phyloP scores from a whole-genome alignment of 1,140 invertebrate species.

The Drosophila sp. region DNA sequence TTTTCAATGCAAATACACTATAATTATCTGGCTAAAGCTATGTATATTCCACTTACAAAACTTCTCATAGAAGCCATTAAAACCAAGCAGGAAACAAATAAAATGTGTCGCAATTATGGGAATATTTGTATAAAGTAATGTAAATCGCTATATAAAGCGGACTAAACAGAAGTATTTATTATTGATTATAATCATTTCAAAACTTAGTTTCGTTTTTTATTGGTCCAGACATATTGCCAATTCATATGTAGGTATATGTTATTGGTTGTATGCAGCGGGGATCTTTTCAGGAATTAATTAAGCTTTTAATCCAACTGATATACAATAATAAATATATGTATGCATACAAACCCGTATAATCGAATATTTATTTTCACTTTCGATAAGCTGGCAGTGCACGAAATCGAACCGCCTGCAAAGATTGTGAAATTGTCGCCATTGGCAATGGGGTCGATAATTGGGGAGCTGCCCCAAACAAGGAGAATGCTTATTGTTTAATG shows the following conservation, averaged over 20 bases:
- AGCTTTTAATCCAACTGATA: slow-evolving; percentile 14
- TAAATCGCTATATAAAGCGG: slow-evolving; percentile 28
- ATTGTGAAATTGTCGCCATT: slow-evolving; percentile 41
- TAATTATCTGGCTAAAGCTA: slow-evolving; percentile 25
- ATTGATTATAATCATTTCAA: too few species aligned
- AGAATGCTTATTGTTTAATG: slow-evolving; percentile 16
- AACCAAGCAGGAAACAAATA: slow-evolving; percentile 29
- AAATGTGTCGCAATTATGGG: slow-evolving; percentile 31
- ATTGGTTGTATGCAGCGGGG: slow-evolving; percentile 16
- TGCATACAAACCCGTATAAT: slow-evolving; percentile 8
- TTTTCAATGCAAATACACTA: slow-evolving; percentile 18
- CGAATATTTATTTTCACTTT: slow-evolving; percentile 34
- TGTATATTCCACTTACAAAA: background rate
- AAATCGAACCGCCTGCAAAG: slow-evolving; percentile 12
- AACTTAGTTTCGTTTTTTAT: too few species aligned
- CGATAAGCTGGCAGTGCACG: slow-evolving; percentile 10
- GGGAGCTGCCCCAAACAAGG: slow-evolving; percentile 20
- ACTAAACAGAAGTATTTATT: too few species aligned
- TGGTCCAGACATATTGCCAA: too few species aligned
- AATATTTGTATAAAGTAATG: slow-evolving; percentile 2
- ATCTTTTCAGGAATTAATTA: slow-evolving; percentile 15
- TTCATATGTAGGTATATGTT: background rate
- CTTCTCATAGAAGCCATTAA: slow-evolving; percentile 10
- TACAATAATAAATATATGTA: slow-evolving; percentile 16
- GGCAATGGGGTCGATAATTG: slow-evolving; percentile 32